A percentile compares a stretch with the other conserved stretches of the same genome.
These are phyloP conservation scores for Clanis bilineata DNA, from an alignment of 2,888 invertebrate genomes.

Conservation along the genomic window DNA sequence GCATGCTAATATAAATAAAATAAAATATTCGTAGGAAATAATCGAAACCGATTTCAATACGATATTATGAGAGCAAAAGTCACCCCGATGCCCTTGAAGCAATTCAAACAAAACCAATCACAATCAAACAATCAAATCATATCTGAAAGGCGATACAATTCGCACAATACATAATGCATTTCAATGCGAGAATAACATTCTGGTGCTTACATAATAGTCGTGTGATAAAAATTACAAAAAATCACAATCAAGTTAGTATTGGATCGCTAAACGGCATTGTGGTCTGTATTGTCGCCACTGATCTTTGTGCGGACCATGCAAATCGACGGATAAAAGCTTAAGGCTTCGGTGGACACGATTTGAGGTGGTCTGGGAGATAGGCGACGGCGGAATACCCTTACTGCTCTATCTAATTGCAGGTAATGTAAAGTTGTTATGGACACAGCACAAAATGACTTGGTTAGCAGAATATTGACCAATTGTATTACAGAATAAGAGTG, in stretches of 20 bases:
- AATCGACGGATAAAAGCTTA: constrained; percentile 51
- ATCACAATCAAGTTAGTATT: constrained; percentile 41
- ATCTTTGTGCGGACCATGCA: constrained; percentile 48
- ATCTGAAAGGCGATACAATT: constrained; percentile 3
- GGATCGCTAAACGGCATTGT: constrained; percentile 56
- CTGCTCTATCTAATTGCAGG: too few relatives aligned
- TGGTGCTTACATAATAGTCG: constrained; percentile 17
- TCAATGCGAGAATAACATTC: constrained; percentile 13
- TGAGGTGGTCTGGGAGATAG: constrained; percentile 25
- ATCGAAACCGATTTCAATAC: too few relatives aligned
- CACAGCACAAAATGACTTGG: too few relatives aligned
- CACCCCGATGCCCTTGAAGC: neutral
- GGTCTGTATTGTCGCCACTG: constrained; percentile 52
- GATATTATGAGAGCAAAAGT: too few relatives aligned
- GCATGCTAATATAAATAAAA: too few relatives aligned
- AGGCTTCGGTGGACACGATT: constrained; percentile 56
- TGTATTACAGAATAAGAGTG: too few relatives aligned
- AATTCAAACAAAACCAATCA: neutral
- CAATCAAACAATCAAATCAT: neutral
- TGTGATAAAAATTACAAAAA: constrained; percentile 21
- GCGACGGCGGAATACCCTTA: constrained; percentile 27
- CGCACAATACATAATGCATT: constrained; percentile 10
- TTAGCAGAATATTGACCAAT: too few relatives aligned
- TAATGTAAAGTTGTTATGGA: too few relatives aligned
- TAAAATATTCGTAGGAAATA: too few relatives aligned